A percentile compares a stretch with the other conserved stretches of the same genome.
Evolutionary conservation across 2,888 invertebrate species (phyloP).

Genomic region (Scotopteryx bipunctaria): DNA sequence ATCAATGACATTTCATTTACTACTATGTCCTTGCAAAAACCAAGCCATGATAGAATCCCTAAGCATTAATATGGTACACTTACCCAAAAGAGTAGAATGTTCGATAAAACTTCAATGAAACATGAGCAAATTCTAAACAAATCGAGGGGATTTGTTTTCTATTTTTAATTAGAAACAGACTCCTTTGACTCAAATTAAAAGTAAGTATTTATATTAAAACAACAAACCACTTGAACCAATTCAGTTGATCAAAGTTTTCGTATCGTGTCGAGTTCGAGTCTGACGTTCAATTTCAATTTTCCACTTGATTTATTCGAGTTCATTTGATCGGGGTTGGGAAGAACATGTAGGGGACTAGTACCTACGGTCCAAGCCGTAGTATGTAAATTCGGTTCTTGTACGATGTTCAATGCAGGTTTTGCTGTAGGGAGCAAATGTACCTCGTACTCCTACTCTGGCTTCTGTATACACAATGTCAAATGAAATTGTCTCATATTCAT

Average conservation of each 20-base stretch:
- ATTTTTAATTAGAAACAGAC: too few relatives aligned
- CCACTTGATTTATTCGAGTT: slow-evolving; percentile 71
- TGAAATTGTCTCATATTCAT: too few relatives aligned
- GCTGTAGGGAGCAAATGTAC: neutral
- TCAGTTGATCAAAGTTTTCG: slow-evolving; percentile 63
- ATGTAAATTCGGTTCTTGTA: slow-evolving; percentile 16
- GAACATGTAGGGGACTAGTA: slow-evolving; percentile 22
- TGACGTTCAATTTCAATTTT: slow-evolving; percentile 68
- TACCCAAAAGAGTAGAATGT: too few relatives aligned
- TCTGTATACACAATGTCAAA: too few relatives aligned
- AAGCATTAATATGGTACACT: too few relatives aligned
- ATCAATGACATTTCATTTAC: too few relatives aligned
- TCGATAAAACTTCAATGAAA: too few relatives aligned
- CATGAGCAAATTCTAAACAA: too few relatives aligned
- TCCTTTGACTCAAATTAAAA: slow-evolving; percentile 17
- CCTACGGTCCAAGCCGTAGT: slow-evolving; percentile 14
- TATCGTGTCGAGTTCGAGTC: slow-evolving; percentile 42
- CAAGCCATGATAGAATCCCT: too few relatives aligned
- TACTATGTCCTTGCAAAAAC: too few relatives aligned
- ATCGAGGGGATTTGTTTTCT: too few relatives aligned
- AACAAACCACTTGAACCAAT: slow-evolving; percentile 44
- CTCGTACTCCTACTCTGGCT: too few relatives aligned
- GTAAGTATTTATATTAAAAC: slow-evolving; percentile 34
- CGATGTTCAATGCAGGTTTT: slow-evolving; percentile 1
- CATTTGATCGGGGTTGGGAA: slow-evolving; percentile 54